Evolutionary conservation across 2,113 vertebrate genomes (phyloP).

Genomic region (Campylomormyrus tamandua): DNA sequence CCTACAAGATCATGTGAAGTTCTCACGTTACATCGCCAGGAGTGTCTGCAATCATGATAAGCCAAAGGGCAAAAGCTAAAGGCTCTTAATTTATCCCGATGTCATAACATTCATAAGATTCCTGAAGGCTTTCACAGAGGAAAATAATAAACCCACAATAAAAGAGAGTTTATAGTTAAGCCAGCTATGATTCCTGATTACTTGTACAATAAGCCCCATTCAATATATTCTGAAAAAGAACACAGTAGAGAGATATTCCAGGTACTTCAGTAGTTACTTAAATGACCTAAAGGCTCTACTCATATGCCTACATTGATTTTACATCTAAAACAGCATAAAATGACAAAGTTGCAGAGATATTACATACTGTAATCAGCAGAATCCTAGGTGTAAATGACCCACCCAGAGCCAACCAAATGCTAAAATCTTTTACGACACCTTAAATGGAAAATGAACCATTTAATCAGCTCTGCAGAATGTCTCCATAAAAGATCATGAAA

Average conservation of each 20-base stretch:
- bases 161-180: background rate
- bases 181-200: background rate
- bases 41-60: background rate
- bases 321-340: background rate
- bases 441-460: background rate
- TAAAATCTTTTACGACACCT: background rate
- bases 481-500: background rate
- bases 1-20: background rate
- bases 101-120: background rate
- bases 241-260: background rate
- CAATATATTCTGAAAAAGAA: constrained; percentile 2
- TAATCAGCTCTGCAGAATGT: background rate
- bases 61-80: background rate
- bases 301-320: background rate
- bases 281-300: background rate
- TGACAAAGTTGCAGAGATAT: background rate
- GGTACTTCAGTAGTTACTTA: background rate
- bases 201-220: background rate
- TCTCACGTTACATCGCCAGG: background rate
- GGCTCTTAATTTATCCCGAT: background rate
- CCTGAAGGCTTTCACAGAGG: background rate
- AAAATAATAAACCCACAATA: background rate
- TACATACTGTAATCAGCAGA: background rate
- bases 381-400: background rate
- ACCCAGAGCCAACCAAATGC: background rate